Evolutionary conservation across 2,113 vertebrate species (phyloP).

Genomic region (Blennius ocellaris): DNA sequence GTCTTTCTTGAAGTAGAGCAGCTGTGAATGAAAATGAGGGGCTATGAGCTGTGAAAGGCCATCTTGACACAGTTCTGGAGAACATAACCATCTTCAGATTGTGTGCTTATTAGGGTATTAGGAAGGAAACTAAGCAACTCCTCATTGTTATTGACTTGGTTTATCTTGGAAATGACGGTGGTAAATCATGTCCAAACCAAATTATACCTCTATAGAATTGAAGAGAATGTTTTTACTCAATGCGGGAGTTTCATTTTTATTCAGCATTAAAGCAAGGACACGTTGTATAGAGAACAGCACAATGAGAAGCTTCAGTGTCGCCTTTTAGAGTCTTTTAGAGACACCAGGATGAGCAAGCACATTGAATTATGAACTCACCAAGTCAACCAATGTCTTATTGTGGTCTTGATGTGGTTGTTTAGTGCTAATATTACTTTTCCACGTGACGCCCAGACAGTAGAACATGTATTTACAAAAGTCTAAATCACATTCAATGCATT

Average conservation of each 20-base stretch:
- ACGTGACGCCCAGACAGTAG: too few relatives aligned
- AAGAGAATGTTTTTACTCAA: too few relatives aligned
- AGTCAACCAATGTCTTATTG: neutral
- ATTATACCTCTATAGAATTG: too few relatives aligned
- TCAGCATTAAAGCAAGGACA: too few relatives aligned
- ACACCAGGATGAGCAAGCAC: neutral
- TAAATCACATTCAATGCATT: too few relatives aligned
- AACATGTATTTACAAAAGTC: too few relatives aligned
- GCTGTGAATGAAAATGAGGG: constrained; percentile 42
- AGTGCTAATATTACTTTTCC: neutral
- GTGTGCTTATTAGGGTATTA: constrained; percentile 13
- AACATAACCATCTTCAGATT: constrained; percentile 4
- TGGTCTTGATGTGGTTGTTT: neutral
- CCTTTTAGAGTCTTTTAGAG: constrained; percentile 3
- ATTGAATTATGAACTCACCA: constrained; percentile 9
- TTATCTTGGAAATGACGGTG: neutral
- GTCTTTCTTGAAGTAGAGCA: constrained; percentile 52
- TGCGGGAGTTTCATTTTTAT: too few relatives aligned
- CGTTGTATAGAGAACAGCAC: too few relatives aligned
- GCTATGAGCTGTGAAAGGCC: constrained; percentile 37
- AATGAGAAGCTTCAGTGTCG: neutral
- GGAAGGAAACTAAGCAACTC: neutral
- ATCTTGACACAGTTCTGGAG: constrained; percentile 51
- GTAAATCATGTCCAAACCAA: neutral
- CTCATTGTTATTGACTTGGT: neutral